Evolutionary conservation across 1,140 invertebrate species (phyloP).

Genomic region (Drosophila simulans): DNA sequence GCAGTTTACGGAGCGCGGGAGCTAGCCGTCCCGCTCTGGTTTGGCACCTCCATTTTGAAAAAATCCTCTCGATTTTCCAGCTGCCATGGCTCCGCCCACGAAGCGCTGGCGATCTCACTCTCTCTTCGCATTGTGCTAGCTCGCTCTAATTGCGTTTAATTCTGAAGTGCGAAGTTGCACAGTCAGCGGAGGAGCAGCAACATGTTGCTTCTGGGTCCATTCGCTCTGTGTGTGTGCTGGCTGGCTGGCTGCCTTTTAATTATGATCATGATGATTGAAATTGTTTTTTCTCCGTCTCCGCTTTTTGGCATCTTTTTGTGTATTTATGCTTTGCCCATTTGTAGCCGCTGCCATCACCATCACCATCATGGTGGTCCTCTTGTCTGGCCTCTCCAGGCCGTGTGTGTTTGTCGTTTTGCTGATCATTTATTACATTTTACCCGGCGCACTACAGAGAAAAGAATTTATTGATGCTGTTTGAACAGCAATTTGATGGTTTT

Average conservation of each 20-base stretch:
- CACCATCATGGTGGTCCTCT: conserved; percentile 77
- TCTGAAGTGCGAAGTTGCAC: conserved; percentile 82
- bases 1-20: neutral
- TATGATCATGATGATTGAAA: conserved; percentile 81
- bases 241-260: conserved; percentile 67
- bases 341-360: conserved; percentile 46
- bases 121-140: conserved; percentile 3
- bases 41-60: conserved; percentile 84
- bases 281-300: conserved; percentile 67
- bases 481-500: conserved; percentile 2
- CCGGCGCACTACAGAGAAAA: conserved; percentile 17
- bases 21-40: conserved; percentile 44
- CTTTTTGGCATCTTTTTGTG: conserved; percentile 74
- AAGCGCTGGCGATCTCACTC: conserved; percentile 14
- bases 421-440: conserved; percentile 66
- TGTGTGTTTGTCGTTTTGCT: conserved; percentile 73
- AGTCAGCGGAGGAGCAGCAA: conserved; percentile 60
- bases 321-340: conserved; percentile 79
- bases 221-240: conserved; percentile 24
- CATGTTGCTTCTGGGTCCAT: conserved; percentile 35
- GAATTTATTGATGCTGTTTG: conserved; percentile 20
- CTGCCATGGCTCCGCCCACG: conserved; percentile 56
- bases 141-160: conserved; percentile 75
- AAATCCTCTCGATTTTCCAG: conserved; percentile 53
- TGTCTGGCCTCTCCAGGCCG: conserved; percentile 57